Evolutionary conservation across 2,113 vertebrate species (phyloP).

Genomic region (Willisornis vidua): DNA sequence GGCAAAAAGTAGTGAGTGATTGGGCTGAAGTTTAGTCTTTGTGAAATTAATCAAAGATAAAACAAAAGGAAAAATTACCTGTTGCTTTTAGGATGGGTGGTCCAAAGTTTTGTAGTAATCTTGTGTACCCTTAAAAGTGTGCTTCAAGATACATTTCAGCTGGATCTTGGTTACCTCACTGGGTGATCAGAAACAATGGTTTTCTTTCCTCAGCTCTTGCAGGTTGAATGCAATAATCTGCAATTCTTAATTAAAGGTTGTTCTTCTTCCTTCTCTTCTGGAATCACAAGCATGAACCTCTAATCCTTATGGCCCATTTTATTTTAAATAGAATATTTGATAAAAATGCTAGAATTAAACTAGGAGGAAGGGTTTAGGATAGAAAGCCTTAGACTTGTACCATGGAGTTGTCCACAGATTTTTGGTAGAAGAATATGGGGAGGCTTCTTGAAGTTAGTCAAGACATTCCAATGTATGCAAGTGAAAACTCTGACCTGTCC

Average conservation of each 20-base stretch:
- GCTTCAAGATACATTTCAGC: background rate
- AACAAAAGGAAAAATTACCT: background rate
- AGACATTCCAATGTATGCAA: background rate
- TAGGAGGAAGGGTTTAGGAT: background rate
- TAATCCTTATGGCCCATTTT: background rate
- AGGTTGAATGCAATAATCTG: background rate
- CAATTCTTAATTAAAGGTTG: background rate
- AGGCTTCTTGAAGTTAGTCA: background rate
- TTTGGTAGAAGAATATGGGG: background rate
- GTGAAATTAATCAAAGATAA: conserved; percentile 38
- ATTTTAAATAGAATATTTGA: background rate
- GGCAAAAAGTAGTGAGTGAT: background rate
- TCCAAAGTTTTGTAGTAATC: background rate
- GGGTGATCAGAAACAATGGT: background rate
- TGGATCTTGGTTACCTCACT: background rate
- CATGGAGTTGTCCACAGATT: background rate
- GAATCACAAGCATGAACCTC: background rate
- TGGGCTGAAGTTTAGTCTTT: conserved; percentile 18
- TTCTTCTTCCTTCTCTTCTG: background rate
- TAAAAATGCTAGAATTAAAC: background rate
- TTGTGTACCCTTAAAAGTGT: background rate
- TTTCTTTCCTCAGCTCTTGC: background rate
- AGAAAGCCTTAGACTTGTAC: background rate
- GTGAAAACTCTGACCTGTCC: background rate
- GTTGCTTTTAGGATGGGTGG: background rate